Evolutionary conservation across 1,140 invertebrate genomes (phyloP), one percentile per base, ranked within the genome.

Genomic region (Psilanteris sp.): DNA sequence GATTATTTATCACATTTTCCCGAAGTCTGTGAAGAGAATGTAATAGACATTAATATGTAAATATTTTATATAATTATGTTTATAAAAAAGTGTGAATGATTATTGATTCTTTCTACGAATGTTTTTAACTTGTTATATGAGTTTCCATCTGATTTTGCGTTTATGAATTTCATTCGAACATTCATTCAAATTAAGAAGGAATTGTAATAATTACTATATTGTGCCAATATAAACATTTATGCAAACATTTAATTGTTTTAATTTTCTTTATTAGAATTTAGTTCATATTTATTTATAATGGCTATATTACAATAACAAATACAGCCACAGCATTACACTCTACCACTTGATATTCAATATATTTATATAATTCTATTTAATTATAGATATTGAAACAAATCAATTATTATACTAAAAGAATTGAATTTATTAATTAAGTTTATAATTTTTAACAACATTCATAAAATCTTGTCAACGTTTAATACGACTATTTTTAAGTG

Each of bases 211-310:
- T 43, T 44, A 66, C 39, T 66, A 29, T 54, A 54, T 66, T 66
- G 61, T 66, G 61, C 61, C 61, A 66, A 66, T 54, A 66, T 66
- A 62, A 48, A 64, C 59, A 52, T 50, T 62, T 52, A 52, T 64
- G 50, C 59, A 43, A 64, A 39, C 27, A 10, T 29, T 29, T 32
- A 14, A 5, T 31, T n/a, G 52, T 27, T 27, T 27, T 27, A 20
- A 20, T 20, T 20, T 20, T n/a, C n/a, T n/a, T n/a, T n/a, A n/a
- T n/a, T n/a, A n/a, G n/a, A n/a, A n/a, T n/a, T n/a, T n/a, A n/a
- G n/a, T n/a, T n/a, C n/a, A n/a, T n/a, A n/a, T n/a, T n/a, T n/a
- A n/a, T n/a, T n/a, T n/a, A n/a, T n/a, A n/a, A n/a, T n/a, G n/a
- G n/a, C n/a, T n/a, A n/a, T n/a, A n/a, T n/a, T n/a, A n/a, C n/a